A percentile compares a stretch with the other conserved stretches of the same genome.
Evolutionary conservation across 2,888 invertebrate species (phyloP).

Genomic region (Philonicus albiceps): DNA sequence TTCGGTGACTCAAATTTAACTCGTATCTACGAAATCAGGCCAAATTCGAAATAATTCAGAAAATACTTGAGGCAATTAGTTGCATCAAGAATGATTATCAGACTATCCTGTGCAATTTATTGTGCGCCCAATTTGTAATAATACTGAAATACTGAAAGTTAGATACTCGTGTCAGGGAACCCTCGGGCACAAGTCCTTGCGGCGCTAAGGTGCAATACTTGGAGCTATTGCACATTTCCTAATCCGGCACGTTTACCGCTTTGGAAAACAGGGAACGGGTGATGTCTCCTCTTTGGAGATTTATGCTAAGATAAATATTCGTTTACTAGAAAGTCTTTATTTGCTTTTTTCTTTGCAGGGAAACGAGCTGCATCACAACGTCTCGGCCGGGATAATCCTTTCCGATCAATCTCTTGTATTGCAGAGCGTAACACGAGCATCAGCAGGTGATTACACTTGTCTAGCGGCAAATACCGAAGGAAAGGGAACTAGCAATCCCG

Average conservation of each 20-base stretch:
- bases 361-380: conserved; percentile 82
- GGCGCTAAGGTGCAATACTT: background rate
- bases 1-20: too few relatives aligned
- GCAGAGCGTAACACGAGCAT: conserved; percentile 81
- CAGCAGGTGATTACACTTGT: conserved; percentile 89
- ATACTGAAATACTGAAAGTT: too few relatives aligned
- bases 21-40: too few relatives aligned
- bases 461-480: conserved; percentile 86
- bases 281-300: background rate
- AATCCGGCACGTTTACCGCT: background rate
- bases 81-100: background rate
- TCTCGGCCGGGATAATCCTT: conserved; percentile 80
- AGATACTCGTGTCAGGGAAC: background rate
- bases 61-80: background rate
- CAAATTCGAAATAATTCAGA: too few relatives aligned
- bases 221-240: background rate
- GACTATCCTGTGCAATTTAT: background rate
- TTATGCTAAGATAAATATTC: background rate
- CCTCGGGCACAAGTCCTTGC: background rate
- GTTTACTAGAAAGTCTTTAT: background rate
- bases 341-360: conserved; percentile 68
- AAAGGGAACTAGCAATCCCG: conserved; percentile 77
- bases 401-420: conserved; percentile 87
- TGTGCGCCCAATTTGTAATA: background rate
- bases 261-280: background rate